Evolutionary conservation across 2,113 vertebrate genomes (phyloP), one percentile per base, ranked within the genome.

Genomic region (Vulpes vulpes): DNA sequence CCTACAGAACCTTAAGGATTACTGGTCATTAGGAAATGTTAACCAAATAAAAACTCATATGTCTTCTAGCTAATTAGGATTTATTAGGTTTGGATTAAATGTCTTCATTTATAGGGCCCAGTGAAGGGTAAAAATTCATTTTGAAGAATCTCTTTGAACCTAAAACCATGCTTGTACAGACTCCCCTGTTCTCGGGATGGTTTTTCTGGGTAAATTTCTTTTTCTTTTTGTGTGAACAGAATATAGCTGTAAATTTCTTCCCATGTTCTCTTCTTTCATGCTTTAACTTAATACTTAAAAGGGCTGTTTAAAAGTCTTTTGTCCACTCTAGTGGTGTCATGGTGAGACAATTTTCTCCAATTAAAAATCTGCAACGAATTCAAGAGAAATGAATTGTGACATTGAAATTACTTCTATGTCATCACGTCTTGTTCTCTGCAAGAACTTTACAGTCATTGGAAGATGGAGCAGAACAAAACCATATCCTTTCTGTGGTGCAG

Each of bases 291-390:
- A 11, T 85, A 53, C 91, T 91, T 91, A 14, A 94, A 91, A 96
- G 65, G 5, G 16, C n/a, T 11, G 8, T 74, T 94, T 57, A 74
- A 90, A 91, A 64, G 51, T 62, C 30, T 67, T 76, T 65, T 67
- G 60, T 88, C 65, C 87, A 78, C n/a, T 84, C 69, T 51, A 43
- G 30, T 51, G 57, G 14, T 95, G 62, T 82, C 92, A 87, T 1
- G 7, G 23, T 76, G 20, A 97, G 64, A 74, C n/a, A 14, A 5
- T 82, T 87, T 97, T 95, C 89, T 73, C 74, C 74, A 84, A 81
- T 90, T 94, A 92, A 65, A 96, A 79, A 74, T 84, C 59, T n/a
- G 10, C n/a, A 12, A 27, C 91, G 43, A 80, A 80, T 83, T 95
- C 69, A 87, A 84, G 82, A 73, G 62, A 89, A 91, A 82, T 64